A percentile compares a stretch with the other conserved stretches of the same genome.
Evolutionary conservation across 2,888 invertebrate genomes (phyloP).

Genomic region (Caenorhabditis sinica): DNA sequence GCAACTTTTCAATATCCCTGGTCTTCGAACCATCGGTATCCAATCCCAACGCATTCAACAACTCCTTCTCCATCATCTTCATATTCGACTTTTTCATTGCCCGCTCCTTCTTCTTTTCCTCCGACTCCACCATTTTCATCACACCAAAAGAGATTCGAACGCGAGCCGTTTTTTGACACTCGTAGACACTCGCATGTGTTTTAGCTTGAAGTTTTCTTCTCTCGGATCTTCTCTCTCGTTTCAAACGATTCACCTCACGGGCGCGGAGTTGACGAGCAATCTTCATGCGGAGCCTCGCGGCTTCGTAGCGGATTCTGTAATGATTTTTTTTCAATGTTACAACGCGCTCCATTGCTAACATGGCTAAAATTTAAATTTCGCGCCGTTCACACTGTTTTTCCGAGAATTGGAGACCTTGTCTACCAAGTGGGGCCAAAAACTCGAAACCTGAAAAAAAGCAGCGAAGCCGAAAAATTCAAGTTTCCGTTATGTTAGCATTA

Average conservation of each 20-base stretch:
- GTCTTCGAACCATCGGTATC: not conserved
- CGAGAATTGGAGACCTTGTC: no score
- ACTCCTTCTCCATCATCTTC: not conserved
- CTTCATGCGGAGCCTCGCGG: not conserved
- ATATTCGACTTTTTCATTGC: not conserved
- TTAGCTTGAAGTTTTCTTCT: not conserved
- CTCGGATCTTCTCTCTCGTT: not conserved
- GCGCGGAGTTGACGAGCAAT: not conserved
- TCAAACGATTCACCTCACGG: not conserved
- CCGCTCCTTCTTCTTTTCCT: not conserved
- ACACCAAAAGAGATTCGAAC: not conserved
- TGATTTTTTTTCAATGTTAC: not conserved
- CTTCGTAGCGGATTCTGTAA: slow-evolving; percentile 18
- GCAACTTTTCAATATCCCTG: not conserved
- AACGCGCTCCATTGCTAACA: no score
- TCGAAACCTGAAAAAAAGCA: no score
- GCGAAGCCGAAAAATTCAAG: no score
- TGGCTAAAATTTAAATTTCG: no score
- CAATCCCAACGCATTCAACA: not conserved
- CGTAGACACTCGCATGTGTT: not conserved
- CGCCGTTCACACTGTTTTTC: no score
- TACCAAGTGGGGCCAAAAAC: no score
- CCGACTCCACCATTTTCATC: not conserved
- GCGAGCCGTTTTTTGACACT: not conserved
- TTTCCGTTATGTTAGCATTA: no score